These are phyloP conservation scores for Tipula vernalis DNA, from an alignment of 2,888 invertebrate genomes.

Conservation along the genomic window DNA sequence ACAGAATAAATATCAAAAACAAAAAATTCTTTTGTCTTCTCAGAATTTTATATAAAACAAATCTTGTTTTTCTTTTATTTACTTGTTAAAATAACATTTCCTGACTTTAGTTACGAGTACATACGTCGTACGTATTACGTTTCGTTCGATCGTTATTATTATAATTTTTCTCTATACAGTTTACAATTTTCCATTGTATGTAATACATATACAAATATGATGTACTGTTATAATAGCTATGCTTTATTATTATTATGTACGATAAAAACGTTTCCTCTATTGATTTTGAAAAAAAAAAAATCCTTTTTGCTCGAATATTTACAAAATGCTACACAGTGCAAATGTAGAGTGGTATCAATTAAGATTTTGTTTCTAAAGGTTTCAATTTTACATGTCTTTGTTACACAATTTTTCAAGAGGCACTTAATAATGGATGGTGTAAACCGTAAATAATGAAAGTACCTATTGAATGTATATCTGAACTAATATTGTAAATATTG, in stretches of 20 bases:
- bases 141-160: neutral
- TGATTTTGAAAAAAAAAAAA: neutral
- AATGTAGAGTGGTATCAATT: neutral
- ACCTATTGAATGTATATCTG: neutral
- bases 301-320: neutral
- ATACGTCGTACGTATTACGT: neutral
- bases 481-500: neutral
- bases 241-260: neutral
- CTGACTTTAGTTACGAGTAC: neutral
- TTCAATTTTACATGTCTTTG: neutral
- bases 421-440: neutral
- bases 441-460: neutral
- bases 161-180: neutral
- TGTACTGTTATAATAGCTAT: neutral
- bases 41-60: neutral
- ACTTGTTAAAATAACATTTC: slow-evolving; percentile 8
- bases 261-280: neutral
- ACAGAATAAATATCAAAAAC: neutral
- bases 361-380: neutral
- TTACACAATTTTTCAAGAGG: neutral
- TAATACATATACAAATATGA: neutral
- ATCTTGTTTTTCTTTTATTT: slow-evolving; percentile 6
- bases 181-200: neutral
- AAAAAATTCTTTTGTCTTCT: neutral
- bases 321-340: neutral